These are phyloP conservation scores for Mechanitis messenoides DNA, from an alignment of 2,888 invertebrate genomes.

Conservation along the genomic window DNA sequence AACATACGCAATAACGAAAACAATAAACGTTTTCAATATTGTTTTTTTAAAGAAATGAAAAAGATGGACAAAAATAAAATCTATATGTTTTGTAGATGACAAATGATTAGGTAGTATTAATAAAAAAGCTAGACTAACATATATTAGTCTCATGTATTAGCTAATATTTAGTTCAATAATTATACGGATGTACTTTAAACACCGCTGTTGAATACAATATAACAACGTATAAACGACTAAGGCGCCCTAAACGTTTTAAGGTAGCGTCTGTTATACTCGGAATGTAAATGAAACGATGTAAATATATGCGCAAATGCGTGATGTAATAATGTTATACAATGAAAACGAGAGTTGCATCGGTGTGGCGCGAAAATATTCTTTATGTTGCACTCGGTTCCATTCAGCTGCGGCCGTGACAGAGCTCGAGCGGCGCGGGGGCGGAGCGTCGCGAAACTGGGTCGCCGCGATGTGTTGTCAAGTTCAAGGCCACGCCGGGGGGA, in stretches of 20 bases:
- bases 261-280: conserved; percentile 27
- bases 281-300: conserved; percentile 51
- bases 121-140: too few relatives aligned
- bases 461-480: conserved; percentile 69
- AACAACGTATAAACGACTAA: conserved; percentile 8
- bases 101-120: too few relatives aligned
- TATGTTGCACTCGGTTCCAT: conserved; percentile 56
- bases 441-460: conserved; percentile 66
- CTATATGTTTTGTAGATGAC: too few relatives aligned
- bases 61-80: too few relatives aligned
- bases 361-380: conserved; percentile 54
- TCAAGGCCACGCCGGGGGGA: conserved; percentile 66
- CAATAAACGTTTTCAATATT: too few relatives aligned
- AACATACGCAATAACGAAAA: too few relatives aligned
- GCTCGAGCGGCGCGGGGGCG: conserved; percentile 54
- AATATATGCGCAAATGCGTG: conserved; percentile 45
- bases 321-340: conserved; percentile 55
- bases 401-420: conserved; percentile 63
- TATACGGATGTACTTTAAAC: too few relatives aligned
- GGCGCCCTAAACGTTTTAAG: conserved; percentile 17
- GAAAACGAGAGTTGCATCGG: conserved; percentile 60
- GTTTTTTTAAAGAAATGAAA: too few relatives aligned
- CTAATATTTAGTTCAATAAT: too few relatives aligned
- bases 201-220: too few relatives aligned
- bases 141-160: too few relatives aligned